A percentile compares a stretch with the other conserved stretches of the same genome.
Evolutionary conservation across 2,888 invertebrate genomes (phyloP).

Genomic region (Polietes domitor): DNA sequence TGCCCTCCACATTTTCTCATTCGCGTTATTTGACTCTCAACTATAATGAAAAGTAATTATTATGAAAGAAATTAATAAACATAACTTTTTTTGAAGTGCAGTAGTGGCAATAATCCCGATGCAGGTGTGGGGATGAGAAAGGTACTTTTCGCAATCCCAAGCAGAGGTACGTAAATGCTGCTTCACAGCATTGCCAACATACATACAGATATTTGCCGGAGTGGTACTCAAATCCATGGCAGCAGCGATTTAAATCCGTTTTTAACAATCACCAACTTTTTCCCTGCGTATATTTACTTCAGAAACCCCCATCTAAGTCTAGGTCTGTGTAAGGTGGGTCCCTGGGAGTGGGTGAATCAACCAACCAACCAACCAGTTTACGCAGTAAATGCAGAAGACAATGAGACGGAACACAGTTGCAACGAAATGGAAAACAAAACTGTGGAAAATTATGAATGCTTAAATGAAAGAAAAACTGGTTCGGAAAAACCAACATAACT

Average conservation of each 20-base stretch:
- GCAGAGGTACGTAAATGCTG: not conserved
- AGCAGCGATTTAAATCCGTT: too few relatives aligned
- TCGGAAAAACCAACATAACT: not conserved
- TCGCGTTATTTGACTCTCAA: too few relatives aligned
- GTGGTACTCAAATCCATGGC: not conserved
- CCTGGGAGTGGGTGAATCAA: not conserved
- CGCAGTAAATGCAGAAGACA: not conserved
- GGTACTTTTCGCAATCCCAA: not conserved
- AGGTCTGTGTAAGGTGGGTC: not conserved
- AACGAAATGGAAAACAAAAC: slow-evolving; percentile 5
- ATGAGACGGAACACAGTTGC: not conserved
- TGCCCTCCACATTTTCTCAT: too few relatives aligned
- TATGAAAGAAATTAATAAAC: not conserved
- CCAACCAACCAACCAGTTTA: not conserved
- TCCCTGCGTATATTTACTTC: not conserved
- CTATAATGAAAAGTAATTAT: not conserved
- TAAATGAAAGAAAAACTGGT: slow-evolving; percentile 1
- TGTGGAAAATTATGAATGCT: slow-evolving; percentile 1
- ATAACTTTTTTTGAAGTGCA: not conserved
- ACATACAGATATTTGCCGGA: not conserved
- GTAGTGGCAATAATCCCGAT: not conserved
- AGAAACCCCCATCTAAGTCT: not conserved
- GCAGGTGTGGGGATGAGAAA: not conserved
- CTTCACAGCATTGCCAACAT: too few relatives aligned
- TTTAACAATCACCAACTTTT: not conserved